A percentile compares a stretch with the other conserved stretches of the same genome.
Evolutionary conservation across 2,888 invertebrate genomes (phyloP).

Genomic region (Sarcophaga variegata): DNA sequence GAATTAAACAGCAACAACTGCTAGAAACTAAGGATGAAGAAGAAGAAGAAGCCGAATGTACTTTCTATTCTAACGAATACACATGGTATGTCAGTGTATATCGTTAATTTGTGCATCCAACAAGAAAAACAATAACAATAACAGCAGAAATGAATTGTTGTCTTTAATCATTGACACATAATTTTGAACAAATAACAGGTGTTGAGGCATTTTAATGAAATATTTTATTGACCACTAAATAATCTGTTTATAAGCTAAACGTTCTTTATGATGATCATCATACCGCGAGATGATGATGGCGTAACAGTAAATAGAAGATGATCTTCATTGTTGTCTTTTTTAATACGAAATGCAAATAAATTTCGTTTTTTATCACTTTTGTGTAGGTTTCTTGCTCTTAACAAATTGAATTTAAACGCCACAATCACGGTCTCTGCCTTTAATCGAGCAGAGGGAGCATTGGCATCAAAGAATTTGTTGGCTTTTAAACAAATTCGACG

Average conservation of each 20-base stretch:
- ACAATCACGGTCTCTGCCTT: neutral
- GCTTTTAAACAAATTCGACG: too few species aligned
- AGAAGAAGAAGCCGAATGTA: too few species aligned
- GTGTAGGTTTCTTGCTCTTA: neutral
- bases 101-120: neutral
- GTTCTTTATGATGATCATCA: constrained; percentile 30
- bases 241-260: constrained; percentile 21
- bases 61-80: too few species aligned
- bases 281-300: neutral
- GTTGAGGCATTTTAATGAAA: constrained; percentile 72
- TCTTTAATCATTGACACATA: constrained; percentile 76
- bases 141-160: constrained; percentile 63
- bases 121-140: neutral
- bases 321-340: neutral
- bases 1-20: constrained; percentile 61
- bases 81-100: too few species aligned
- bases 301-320: neutral
- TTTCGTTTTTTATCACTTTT: constrained; percentile 6
- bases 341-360: constrained; percentile 18
- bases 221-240: constrained; percentile 55
- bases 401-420: neutral
- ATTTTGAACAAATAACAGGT: constrained; percentile 75
- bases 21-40: neutral
- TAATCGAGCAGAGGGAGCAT: neutral
- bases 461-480: too few species aligned